Conservation (phyloP, 30 jellyfish, hydroid and myxozoan species). For the Aurelia sp. region DNA sequence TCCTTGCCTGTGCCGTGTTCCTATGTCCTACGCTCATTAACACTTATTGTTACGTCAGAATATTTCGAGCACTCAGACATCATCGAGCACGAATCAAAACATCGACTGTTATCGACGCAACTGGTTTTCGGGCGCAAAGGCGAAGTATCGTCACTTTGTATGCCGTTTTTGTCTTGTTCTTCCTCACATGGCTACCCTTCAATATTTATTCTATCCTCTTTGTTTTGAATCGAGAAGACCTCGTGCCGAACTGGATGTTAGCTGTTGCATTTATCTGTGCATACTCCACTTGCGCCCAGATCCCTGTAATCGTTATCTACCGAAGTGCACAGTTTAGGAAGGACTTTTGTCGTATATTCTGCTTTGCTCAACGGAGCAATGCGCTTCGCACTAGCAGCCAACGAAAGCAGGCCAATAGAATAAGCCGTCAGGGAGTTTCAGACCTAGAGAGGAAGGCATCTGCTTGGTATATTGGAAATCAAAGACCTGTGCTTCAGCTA, state of each 20-base stretch:
- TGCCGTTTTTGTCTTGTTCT: constrained; percentile 47
- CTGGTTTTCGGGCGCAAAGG: constrained; percentile 57
- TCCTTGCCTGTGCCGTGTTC: constrained; percentile 46
- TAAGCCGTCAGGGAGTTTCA: constrained; percentile 4
- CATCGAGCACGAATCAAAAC: constrained; percentile 62
- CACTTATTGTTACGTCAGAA: constrained; percentile 28
- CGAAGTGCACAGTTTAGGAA: constrained; percentile 58
- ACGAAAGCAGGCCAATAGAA: neutral
- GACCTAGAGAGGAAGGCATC: constrained; percentile 27
- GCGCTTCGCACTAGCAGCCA: neutral
- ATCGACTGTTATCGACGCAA: constrained; percentile 41
- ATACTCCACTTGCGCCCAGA: constrained; percentile 71
- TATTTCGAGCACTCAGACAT: constrained; percentile 49
- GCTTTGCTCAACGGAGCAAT: neutral
- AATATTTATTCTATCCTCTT: constrained; percentile 61
- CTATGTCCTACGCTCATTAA: constrained; percentile 72
- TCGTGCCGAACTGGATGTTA: constrained; percentile 46
- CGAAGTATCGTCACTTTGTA: constrained; percentile 63
- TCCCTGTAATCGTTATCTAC: constrained; percentile 64
- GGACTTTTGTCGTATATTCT: constrained; percentile 5
- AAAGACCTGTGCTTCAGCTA: neutral
- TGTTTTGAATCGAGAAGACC: constrained; percentile 41
- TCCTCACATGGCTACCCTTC: constrained; percentile 86
- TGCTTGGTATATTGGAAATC: constrained; percentile 31
- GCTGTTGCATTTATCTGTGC: constrained; percentile 69